A percentile compares a stretch with the other conserved stretches of the same genome.
These are phyloP conservation scores for Mesembrinibis cayennensis DNA, from an alignment of 2,113 vertebrate species.

Conservation along the genomic window DNA sequence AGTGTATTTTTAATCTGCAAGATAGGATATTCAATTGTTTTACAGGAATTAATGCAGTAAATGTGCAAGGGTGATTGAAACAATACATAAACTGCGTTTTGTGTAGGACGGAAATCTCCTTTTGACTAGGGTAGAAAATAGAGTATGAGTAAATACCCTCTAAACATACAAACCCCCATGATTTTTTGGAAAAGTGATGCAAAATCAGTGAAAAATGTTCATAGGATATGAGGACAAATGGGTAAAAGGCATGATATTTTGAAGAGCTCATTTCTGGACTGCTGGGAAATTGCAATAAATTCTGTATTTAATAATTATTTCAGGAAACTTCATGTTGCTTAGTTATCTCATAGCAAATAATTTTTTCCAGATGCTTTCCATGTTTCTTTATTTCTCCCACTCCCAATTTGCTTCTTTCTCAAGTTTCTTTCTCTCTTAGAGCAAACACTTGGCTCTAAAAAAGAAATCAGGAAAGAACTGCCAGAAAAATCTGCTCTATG, in stretches of 20 bases:
- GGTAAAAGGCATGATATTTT: not conserved
- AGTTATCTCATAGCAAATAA: constrained; percentile 61
- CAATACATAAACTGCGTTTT: not conserved
- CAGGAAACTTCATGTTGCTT: constrained; percentile 47
- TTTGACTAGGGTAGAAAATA: not conserved
- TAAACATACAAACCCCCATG: not conserved
- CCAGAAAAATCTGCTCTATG: constrained; percentile 6
- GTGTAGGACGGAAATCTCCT: not conserved
- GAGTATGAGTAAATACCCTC: not conserved
- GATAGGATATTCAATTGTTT: not conserved
- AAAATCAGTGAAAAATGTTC: not conserved
- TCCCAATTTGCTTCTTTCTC: constrained; percentile 30
- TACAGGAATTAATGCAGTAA: not conserved
- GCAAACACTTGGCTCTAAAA: constrained; percentile 34
- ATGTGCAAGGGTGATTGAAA: not conserved
- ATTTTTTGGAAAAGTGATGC: not conserved
- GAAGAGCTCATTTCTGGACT: not conserved
- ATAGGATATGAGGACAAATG: not conserved
- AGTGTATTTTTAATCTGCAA: not conserved
- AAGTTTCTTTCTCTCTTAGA: constrained; percentile 33
- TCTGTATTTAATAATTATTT: constrained; percentile 36
- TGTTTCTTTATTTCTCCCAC: constrained; percentile 24
- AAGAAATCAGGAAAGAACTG: not conserved
- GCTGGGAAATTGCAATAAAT: constrained; percentile 12
- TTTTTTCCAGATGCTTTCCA: constrained; percentile 64